Conservation (phyloP, 2,113 vertebrate species). For the Sturnus vulgaris region DNA sequence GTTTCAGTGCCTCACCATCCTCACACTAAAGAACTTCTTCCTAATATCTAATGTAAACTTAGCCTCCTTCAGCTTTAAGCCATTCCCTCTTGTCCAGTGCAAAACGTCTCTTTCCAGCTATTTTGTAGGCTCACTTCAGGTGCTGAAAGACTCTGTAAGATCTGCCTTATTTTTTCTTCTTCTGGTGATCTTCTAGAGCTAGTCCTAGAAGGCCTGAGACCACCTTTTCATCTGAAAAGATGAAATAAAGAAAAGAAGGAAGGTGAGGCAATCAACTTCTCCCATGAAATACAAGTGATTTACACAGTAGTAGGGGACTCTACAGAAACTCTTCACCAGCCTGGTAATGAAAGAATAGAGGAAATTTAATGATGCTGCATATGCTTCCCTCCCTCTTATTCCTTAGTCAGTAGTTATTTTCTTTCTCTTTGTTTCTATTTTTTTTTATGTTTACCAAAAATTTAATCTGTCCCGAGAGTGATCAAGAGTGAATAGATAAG, state of each 20-base stretch:
- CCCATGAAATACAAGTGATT: background rate
- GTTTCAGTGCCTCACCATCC: background rate
- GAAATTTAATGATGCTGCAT: background rate
- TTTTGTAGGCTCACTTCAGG: background rate
- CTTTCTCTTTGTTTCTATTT: background rate
- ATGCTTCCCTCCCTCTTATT: background rate
- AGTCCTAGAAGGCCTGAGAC: background rate
- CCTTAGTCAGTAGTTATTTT: background rate
- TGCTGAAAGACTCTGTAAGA: background rate
- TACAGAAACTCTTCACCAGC: background rate
- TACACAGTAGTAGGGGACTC: background rate
- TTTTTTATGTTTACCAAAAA: background rate
- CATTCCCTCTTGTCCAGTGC: background rate
- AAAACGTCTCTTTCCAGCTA: background rate
- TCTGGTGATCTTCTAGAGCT: background rate
- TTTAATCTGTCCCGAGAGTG: background rate
- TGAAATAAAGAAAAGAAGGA: background rate
- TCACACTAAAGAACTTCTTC: background rate
- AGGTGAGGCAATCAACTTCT: background rate
- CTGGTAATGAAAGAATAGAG: background rate
- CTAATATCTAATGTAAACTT: background rate
- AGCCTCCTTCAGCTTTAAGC: background rate
- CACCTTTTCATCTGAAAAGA: background rate
- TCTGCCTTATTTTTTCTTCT: background rate
- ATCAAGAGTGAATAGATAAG: background rate